Conservation (phyloP, 2,113 vertebrate species). For the Thalassarche chlororhynchos region DNA sequence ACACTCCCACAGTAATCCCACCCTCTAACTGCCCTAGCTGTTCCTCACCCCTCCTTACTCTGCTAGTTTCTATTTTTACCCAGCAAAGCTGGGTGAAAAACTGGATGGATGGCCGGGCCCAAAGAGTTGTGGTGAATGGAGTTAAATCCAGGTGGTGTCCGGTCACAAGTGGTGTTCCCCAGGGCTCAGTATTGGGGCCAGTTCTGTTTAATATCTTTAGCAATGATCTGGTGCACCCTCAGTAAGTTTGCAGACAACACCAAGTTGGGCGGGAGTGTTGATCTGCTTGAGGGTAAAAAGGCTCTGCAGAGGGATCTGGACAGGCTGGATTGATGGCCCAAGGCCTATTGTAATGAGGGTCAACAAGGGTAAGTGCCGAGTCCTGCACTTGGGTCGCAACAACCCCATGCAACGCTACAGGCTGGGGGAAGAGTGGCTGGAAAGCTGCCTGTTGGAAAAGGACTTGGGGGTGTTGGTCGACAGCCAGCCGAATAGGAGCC, state of each 20-base stretch:
- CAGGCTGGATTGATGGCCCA: fast-evolving
- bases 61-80: not conserved
- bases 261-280: not conserved
- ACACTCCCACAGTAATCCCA: not conserved
- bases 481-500: too few species aligned
- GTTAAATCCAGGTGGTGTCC: not conserved
- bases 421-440: too few species aligned
- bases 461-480: too few species aligned
- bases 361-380: not conserved
- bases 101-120: too few species aligned
- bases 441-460: too few species aligned
- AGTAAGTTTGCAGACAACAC: not conserved
- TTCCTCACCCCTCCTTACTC: not conserved
- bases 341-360: not conserved
- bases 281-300: not conserved
- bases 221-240: not conserved
- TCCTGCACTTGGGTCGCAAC: not conserved
- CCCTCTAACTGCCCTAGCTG: not conserved
- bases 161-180: not conserved
- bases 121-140: not conserved
- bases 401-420: not conserved
- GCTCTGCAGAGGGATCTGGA: not conserved
- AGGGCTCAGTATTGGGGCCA: not conserved
- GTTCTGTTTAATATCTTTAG: not conserved
- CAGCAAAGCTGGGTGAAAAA: not conserved